These are phyloP conservation scores for Heterotis niloticus DNA, from an alignment of 2,113 vertebrate genomes.

Conservation along the genomic window DNA sequence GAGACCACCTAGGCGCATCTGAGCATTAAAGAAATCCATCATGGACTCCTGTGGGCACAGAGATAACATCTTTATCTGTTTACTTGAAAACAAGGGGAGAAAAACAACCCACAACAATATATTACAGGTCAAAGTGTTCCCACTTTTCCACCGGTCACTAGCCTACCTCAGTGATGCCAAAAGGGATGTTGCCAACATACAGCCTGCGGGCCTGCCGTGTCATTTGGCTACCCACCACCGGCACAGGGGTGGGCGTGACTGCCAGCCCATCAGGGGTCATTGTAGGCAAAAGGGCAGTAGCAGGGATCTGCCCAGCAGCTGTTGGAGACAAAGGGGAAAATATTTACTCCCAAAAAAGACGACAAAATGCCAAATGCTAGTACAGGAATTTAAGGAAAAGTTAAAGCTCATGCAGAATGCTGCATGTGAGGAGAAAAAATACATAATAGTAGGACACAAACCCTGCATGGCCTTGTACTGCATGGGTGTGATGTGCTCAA, in stretches of 20 bases:
- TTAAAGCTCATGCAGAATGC: background rate
- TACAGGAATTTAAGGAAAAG: background rate
- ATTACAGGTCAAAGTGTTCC: background rate
- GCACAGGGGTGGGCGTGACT: conserved; percentile 83
- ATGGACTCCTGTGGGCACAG: conserved; percentile 76
- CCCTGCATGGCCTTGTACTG: conserved; percentile 97
- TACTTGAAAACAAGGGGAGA: too few relatives aligned
- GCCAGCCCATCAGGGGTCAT: conserved; percentile 86
- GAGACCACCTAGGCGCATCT: conserved; percentile 86
- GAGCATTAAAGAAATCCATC: conserved; percentile 93
- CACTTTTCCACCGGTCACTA: background rate
- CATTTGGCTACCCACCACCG: conserved; percentile 91
- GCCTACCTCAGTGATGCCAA: conserved; percentile 85
- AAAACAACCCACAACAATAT: background rate
- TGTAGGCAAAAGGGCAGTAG: conserved; percentile 85
- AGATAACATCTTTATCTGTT: background rate
- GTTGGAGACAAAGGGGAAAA: background rate
- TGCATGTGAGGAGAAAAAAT: background rate
- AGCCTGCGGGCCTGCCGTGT: conserved; percentile 84
- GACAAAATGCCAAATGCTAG: background rate
- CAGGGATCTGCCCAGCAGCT: conserved; percentile 93
- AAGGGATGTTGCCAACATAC: conserved; percentile 89
- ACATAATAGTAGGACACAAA: conserved; percentile 30
- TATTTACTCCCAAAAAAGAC: background rate
- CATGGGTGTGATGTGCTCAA: conserved; percentile 89